Conservation (phyloP, 2,113 vertebrate species). For the Gymnocephalus cernua region DNA sequence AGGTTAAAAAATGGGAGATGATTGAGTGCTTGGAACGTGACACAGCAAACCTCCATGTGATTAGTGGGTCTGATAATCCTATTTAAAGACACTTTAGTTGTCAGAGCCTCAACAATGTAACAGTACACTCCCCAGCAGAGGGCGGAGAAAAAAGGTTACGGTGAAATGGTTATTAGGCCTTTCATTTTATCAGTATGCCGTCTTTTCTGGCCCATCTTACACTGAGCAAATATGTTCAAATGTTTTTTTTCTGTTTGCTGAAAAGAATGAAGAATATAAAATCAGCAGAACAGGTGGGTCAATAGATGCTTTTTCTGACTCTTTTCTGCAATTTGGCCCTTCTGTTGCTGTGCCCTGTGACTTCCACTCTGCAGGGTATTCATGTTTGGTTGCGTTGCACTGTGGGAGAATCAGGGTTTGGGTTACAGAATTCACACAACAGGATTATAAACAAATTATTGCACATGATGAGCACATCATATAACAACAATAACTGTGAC, state of each 20-base stretch:
- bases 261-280: conserved; percentile 1
- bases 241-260: neutral
- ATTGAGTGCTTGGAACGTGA: conserved; percentile 71
- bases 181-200: conserved; percentile 44
- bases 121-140: conserved; percentile 24
- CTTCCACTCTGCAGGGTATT: neutral
- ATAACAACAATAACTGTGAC: neutral
- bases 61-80: conserved; percentile 76
- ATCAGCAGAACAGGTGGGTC: neutral
- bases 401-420: neutral
- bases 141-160: conserved; percentile 1
- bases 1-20: conserved; percentile 47
- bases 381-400: neutral
- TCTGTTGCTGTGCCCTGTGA: neutral
- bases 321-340: neutral
- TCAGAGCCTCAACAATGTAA: conserved; percentile 67
- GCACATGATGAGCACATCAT: neutral
- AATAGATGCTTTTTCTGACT: neutral
- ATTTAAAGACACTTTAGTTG: conserved; percentile 79
- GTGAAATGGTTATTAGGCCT: conserved; percentile 48
- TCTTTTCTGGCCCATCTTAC: conserved; percentile 7
- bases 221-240: neutral
- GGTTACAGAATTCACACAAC: neutral
- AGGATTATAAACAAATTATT: neutral
- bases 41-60: conserved; percentile 60